Evolutionary conservation across 2,797 vertebrate genomes (phyloP), one percentile per base, ranked within the genome.

Genomic region (Aselliscus stoliczkanus): DNA sequence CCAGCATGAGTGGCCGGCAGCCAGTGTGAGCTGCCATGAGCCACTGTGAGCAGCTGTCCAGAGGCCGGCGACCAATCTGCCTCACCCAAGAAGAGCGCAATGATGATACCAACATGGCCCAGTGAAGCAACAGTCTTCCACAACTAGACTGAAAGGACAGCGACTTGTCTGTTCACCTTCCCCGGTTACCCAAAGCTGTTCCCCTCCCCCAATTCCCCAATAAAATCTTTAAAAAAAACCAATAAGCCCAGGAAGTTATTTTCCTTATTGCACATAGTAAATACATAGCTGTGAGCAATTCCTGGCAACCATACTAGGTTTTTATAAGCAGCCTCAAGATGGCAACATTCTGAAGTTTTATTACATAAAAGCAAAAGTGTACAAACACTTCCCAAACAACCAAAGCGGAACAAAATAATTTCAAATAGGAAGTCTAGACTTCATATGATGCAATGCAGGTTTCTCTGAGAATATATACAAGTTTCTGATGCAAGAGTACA

Each of bases 391-490:
- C 76, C 94, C 87, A 95, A 96, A 95, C 83, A 97, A 97, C 86
- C 44, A 97, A 97, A 97, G 60, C 70, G 89, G 83, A 97, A 97
- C 94, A 96, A 96, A 96, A 87, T 92, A 94, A 95, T 89, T 84
- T 84, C 94, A 95, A 97, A 97, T 84, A 97, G 96, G 94, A 98
- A 97, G 95, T 96, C 34, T 70, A 37, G 47, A 70, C 54, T 94
- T 94, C 62, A 69, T 31, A 67, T 97, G 87, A 95, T 73, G 89
- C 88, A 96, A 96, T 72, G 2, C 23, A 96, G 89, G 56, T 75
- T 95, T 93, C 39, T 94, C 79, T 91, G 70, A 96, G 76, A 95
- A 95, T 95, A 97, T 70, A 77, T 5, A 79, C 37, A 88, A 27
- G 34, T 94, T 94, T 89, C 58, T 87, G 23, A 29, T 44, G 39